These are phyloP conservation scores for Basileuterus tristriatus DNA, from an alignment of 2,797 vertebrate genomes.

Conservation along the genomic window DNA sequence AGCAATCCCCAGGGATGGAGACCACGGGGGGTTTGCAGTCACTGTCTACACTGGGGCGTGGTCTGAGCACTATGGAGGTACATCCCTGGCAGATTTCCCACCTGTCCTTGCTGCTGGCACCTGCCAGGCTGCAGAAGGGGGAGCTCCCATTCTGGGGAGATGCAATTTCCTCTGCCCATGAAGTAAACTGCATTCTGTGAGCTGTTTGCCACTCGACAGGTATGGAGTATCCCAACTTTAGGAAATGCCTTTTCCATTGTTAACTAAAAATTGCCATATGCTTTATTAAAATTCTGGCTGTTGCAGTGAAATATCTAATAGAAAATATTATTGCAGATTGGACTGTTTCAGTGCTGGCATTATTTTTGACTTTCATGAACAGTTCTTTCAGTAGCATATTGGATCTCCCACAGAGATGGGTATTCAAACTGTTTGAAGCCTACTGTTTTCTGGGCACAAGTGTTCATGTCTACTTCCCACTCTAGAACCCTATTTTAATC, in stretches of 20 bases:
- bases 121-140: neutral
- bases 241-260: neutral
- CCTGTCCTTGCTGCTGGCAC: neutral
- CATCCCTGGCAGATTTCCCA: accelerated
- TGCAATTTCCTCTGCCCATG: accelerated
- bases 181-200: neutral
- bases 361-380: neutral
- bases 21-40: neutral
- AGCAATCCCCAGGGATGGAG: neutral
- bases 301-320: neutral
- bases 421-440: neutral
- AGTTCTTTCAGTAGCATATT: neutral
- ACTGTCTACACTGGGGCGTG: accelerated
- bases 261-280: neutral
- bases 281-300: neutral
- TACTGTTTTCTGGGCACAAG: conserved; percentile 2
- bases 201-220: neutral
- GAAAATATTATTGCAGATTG: neutral
- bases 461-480: neutral
- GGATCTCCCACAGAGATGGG: neutral
- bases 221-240: accelerated
- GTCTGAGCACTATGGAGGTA: accelerated
- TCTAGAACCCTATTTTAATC: neutral
- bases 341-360: neutral
- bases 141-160: neutral